These are phyloP conservation scores for Amia ocellicauda DNA, from an alignment of 2,113 vertebrate genomes.

Conservation along the genomic window DNA sequence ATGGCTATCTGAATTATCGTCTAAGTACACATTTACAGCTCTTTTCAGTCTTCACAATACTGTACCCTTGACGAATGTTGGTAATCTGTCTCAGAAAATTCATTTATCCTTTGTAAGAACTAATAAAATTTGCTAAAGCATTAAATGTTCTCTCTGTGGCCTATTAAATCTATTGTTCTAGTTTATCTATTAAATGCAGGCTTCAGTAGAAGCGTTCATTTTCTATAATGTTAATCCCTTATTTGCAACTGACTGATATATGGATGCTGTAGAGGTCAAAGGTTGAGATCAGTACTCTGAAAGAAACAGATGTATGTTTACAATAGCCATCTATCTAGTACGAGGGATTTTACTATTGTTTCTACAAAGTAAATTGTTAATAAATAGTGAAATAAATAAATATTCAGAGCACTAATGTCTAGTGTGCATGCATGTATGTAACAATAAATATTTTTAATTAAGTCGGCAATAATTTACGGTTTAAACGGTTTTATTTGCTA, in stretches of 20 bases:
- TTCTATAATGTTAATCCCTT: slow-evolving; percentile 38
- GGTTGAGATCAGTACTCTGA: slow-evolving; percentile 43
- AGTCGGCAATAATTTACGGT: too few relatives aligned
- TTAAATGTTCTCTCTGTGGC: slow-evolving; percentile 59
- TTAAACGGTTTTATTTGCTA: too few relatives aligned
- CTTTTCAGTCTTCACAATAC: slow-evolving; percentile 62
- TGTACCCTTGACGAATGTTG: slow-evolving; percentile 45
- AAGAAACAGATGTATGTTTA: background rate
- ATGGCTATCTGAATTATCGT: slow-evolving; percentile 69
- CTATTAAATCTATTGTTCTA: slow-evolving; percentile 78
- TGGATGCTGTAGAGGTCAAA: slow-evolving; percentile 44
- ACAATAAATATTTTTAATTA: background rate
- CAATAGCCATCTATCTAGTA: background rate
- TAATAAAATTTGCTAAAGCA: slow-evolving; percentile 69
- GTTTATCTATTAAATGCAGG: slow-evolving; percentile 74
- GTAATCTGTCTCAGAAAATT: slow-evolving; percentile 63
- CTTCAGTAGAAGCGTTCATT: slow-evolving; percentile 45
- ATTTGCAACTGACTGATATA: slow-evolving; percentile 39
- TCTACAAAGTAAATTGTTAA: background rate
- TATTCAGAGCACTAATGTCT: background rate
- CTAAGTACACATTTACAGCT: slow-evolving; percentile 66
- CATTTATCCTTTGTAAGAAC: slow-evolving; percentile 65
- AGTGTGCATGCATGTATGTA: background rate
- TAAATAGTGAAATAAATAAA: background rate
- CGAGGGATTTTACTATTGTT: background rate